These are phyloP conservation scores for Aradus depressus DNA, from an alignment of 2,888 invertebrate genomes.

Conservation along the genomic window DNA sequence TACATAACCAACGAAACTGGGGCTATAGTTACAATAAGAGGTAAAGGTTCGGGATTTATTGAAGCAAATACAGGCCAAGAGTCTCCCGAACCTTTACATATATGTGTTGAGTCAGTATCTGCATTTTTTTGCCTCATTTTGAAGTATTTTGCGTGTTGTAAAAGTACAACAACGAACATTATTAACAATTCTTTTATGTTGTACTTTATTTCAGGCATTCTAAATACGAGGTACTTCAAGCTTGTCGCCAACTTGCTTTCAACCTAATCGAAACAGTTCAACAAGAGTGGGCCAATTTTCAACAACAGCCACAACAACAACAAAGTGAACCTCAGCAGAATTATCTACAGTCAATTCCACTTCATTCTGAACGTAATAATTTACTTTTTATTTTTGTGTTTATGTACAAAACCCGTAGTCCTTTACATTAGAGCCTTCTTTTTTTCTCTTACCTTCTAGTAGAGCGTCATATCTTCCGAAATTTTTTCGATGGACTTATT, in stretches of 20 bases:
- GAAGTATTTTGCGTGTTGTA: not conserved
- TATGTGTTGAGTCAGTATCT: slow-evolving; percentile 52
- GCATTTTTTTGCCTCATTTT: not conserved
- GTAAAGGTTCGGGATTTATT: slow-evolving; percentile 51
- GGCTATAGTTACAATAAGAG: slow-evolving; percentile 59
- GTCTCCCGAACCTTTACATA: slow-evolving; percentile 59
- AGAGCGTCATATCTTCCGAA: too few relatives aligned
- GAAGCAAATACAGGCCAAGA: slow-evolving; percentile 47
- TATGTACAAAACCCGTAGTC: too few relatives aligned
- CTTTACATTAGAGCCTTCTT: too few relatives aligned
- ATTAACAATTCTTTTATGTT: not conserved
- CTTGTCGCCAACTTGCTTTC: slow-evolving; percentile 59
- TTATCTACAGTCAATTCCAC: not conserved
- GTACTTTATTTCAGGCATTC: slow-evolving; percentile 45
- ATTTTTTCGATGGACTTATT: too few relatives aligned
- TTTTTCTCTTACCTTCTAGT: too few relatives aligned
- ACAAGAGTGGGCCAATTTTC: slow-evolving; percentile 39
- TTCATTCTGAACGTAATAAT: too few relatives aligned
- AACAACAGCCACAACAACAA: slow-evolving; percentile 33
- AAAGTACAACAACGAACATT: not conserved
- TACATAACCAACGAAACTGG: slow-evolving; percentile 70
- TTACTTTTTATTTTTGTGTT: too few relatives aligned
- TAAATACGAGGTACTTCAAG: slow-evolving; percentile 53
- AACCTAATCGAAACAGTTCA: slow-evolving; percentile 71
- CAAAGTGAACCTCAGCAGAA: slow-evolving; percentile 32